Evolutionary conservation across 2,888 invertebrate genomes (phyloP), one percentile per base, ranked within the genome.

Genomic region (Bellardia bayeri): DNA sequence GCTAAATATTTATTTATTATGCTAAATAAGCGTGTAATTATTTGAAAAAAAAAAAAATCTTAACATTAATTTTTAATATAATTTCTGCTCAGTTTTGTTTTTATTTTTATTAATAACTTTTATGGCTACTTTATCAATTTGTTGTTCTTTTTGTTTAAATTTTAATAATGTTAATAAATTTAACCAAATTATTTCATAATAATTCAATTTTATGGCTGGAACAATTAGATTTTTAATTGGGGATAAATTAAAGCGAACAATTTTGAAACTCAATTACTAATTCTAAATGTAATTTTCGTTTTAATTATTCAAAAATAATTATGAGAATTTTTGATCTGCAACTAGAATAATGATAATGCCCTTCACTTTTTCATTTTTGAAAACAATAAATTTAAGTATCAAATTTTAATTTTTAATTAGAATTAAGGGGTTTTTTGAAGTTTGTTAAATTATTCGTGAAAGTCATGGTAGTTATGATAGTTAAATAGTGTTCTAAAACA

Each of bases 11-110:
- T 45, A 78, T 71, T 66, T 45, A 64, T 71, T 51, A 64, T 84
- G 68, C 71, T 49, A 49, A 78, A 84, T 71, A 78, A 56, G 71
- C 69, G n/a, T 64, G 11, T 63, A 63, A 75, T 63, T 63, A 54
- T 13, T 45, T 54, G 45, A 11, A n/a, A 51, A n/a, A n/a, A 13
- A 11, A 45, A 13, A 11, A 11, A 11, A 11, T 45, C 3, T 45
- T 37, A 37, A 2, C 2, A 45, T 45, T 45, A 13, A 0, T 45
- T 45, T 45, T 11, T 45, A 13, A 13, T 13, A 13, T 45, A 45
- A 45, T 45, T 11, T 45, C 13, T 45, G 45, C 13, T 51, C 13
- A 9, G 45, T 45, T 2, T 7, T n/a, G 5, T n/a, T 51, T 51
- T n/a, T 51, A 51, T 51, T 51, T n/a, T n/a, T 51, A n/a, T n/a